Evolutionary conservation across 1,140 invertebrate species (phyloP).

Genomic region (Araneus ventricosus): DNA sequence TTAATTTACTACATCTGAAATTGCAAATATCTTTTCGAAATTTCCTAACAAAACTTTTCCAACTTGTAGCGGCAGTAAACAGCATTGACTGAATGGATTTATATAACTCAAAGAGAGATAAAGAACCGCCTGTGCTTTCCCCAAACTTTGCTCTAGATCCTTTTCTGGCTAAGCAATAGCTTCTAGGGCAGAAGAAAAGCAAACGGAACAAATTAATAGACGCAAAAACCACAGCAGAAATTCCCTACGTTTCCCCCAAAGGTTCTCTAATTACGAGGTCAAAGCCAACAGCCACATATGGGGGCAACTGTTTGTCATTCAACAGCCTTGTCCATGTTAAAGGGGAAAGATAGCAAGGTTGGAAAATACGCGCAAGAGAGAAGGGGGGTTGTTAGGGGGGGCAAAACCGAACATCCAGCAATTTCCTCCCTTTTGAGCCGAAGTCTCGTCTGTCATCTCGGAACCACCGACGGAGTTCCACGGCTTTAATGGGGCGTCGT

Average conservation of each 20-base stretch:
- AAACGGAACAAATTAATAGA: not conserved
- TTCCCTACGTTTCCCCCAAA: not conserved
- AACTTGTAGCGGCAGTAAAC: too few relatives aligned
- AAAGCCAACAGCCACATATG: conserved; percentile 11
- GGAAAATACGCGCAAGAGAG: not conserved
- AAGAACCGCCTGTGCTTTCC: not conserved
- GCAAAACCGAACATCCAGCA: conserved; percentile 30
- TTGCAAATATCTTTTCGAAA: too few relatives aligned
- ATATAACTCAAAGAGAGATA: too few relatives aligned
- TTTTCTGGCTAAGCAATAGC: not conserved
- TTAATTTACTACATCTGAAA: too few relatives aligned
- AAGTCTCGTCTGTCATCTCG: conserved; percentile 42
- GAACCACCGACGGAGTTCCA: conserved; percentile 59
- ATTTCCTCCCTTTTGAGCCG: conserved; percentile 64
- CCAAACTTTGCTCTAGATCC: not conserved
- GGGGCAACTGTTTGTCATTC: conserved; percentile 64
- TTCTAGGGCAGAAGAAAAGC: not conserved
- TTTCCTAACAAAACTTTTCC: too few relatives aligned
- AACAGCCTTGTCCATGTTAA: not conserved
- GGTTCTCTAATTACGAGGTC: conserved; percentile 56
- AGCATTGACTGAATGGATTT: too few relatives aligned
- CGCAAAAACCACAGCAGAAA: not conserved
- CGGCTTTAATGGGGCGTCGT: conserved; percentile 71
- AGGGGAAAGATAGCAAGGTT: not conserved
- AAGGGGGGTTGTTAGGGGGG: not conserved